Evolutionary conservation across 2,888 invertebrate genomes (phyloP), one percentile per base, ranked within the genome.

Genomic region (Standfussiana lucernea): DNA sequence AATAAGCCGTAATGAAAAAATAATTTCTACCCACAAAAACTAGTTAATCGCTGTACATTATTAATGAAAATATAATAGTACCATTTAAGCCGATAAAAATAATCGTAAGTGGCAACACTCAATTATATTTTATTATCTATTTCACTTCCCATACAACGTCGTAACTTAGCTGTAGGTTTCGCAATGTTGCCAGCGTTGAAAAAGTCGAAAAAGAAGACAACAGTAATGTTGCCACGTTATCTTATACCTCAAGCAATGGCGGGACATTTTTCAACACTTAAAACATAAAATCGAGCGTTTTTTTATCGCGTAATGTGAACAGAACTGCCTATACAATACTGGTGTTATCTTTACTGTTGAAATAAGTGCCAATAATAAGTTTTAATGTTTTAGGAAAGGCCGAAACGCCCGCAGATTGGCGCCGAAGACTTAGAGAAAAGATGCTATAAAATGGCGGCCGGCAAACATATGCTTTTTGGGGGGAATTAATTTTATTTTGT

Each of bases 341-440:
- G 92, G 93, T 90, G 93, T 95, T 95, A 95, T 95, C 95, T 95
- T 95, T 95, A 95, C 92, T 92, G 93, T 93, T 90, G 87, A 88
- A 93, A 92, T 95, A 94, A 96, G 94, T 94, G 94, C 92, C 94
- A 94, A 95, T 95, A 95, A 95, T 94, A 94, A 94, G 93, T 95
- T 95, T 87, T 94, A 94, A 94, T 94, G 93, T 89, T 89, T 89
- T 88, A 90, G 85, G 91, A 89, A 90, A 86, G 91, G 90, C 83
- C 91, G 88, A 90, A 90, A 86, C 85, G 91, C 91, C 91, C 93
- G 93, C 92, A 90, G 91, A 91, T 91, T 90, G 93, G 90, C 91
- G 92, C 90, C 92, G 53, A 77, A 24, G 90, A 91, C 89, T 93
- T 94, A 93, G 92, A 93, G 93, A 93, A 92, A 90, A 90, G 75